These are phyloP conservation scores for Thamnophis sirtalis DNA, from an alignment of 2,113 vertebrate genomes.

Conservation along the genomic window DNA sequence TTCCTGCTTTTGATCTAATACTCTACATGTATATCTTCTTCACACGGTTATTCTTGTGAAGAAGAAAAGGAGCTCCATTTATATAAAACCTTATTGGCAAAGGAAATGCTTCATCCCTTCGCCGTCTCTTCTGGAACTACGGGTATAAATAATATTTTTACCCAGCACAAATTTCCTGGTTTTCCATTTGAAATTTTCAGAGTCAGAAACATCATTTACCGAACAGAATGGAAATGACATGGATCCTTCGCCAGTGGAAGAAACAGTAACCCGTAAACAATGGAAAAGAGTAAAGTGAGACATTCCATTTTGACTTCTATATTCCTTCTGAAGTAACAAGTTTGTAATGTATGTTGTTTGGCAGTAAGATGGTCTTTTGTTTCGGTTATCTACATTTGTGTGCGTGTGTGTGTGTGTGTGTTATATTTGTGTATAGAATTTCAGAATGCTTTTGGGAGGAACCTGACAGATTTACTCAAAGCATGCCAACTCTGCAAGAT, in stretches of 20 bases:
- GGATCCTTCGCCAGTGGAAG: conserved; percentile 73
- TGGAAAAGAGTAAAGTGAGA: conserved; percentile 84
- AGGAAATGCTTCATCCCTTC: neutral
- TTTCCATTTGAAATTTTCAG: conserved; percentile 60
- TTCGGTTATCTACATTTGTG: too few relatives aligned
- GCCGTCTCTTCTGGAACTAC: too few relatives aligned
- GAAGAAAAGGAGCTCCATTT: neutral
- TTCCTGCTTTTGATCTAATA: neutral
- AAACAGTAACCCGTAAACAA: conserved; percentile 74
- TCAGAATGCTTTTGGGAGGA: neutral
- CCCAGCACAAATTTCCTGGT: neutral
- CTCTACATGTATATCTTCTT: neutral
- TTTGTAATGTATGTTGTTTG: neutral
- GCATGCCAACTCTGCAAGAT: neutral
- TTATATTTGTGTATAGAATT: neutral
- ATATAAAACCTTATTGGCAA: neutral
- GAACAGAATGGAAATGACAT: conserved; percentile 76
- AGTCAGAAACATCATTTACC: conserved; percentile 71
- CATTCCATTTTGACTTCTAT: neutral
- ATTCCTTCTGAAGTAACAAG: neutral
- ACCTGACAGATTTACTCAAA: neutral
- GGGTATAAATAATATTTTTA: neutral
- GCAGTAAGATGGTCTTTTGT: neutral
- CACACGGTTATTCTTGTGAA: neutral
- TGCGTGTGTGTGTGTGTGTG: neutral